Evolutionary conservation across 2,797 vertebrate species (phyloP), one percentile per base, ranked within the genome.

Genomic region (Holocentrus rufus): DNA sequence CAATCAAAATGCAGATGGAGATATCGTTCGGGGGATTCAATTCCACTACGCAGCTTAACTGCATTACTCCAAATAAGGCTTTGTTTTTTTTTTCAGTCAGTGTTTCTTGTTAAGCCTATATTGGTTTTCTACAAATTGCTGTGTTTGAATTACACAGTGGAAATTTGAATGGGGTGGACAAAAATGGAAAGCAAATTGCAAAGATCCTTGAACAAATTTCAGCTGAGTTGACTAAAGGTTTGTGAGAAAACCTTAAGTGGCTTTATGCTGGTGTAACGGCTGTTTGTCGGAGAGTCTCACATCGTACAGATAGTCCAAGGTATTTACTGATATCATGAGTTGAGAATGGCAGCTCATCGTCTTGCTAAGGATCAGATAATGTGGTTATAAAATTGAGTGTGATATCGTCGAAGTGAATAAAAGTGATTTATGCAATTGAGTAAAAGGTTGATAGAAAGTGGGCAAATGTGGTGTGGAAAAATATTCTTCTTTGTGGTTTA

Each of bases 1-100:
- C 88, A 90, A 90, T 93, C 85, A 89, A 91, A 90, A 91, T 91
- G 89, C 88, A 92, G 88, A 92, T 92, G 77, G 79, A 85, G 83
- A 85, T 76, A 79, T 86, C 65, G 78, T 77, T 73, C 2, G 18
- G 73, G 25, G 82, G 81, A 82, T 91, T 89, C 74, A 76, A 61
- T 82, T 79, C 76, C 59, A 65, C 46, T 14, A 52, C 22, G 47
- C 44, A 42, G 67, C 74, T 70, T 77, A 77, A 52, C 36, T 47
- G 49, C 68, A 77, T 71, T 81, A 79, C 80, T 82, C 69, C 62
- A 80, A 82, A 84, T 46, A 72, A 65, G 61, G 20, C 65, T 59
- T 68, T 77, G 22, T 72, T 63, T 60, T 58, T 60, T 58, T 55
- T 50, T 36, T 74, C 4, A 62, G 18, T 36, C 65, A 57, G 56